Evolutionary conservation across 2,797 vertebrate genomes (phyloP), one percentile per base, ranked within the genome.

Genomic region (Glyptemys insculpta): DNA sequence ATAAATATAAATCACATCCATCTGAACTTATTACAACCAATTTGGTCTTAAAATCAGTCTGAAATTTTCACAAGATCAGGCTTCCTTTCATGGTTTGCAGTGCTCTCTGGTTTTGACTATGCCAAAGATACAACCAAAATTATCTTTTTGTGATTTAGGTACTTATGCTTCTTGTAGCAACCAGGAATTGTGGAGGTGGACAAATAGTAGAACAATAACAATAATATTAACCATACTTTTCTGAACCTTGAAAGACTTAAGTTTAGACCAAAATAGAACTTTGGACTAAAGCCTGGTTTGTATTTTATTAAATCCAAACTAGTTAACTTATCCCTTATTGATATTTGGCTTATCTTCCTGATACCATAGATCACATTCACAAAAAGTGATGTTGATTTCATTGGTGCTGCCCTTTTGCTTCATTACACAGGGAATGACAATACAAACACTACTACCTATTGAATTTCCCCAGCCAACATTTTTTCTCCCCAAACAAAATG

Each of bases 111-210:
- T 83, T 62, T 19, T 68, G 65, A 4, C 34, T 79, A 90, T 79
- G 3, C 18, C 25, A 76, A 76, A 79, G 59, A 6, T 1, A 72
- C 47, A 81, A 50, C 78, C 56, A 4, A 8, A 44, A 47, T 29
- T 27, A 44, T 47, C 25, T 2, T 47, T 79, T 89, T 79, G 12
- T 18, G 14, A 76, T 86, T 90, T 53, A 57, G 34, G 10, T 72
- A 47, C 25, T 68, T 72, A 21, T 7, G 0, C 2, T 7, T 62
- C 19, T 29, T 19, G 65, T 3, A 5, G 16, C 31, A 85, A 80
- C 23, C 2, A 10, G 3, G 1, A 29, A 84, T 76, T 87, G 37
- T 56, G 4, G 8, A 53, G 4, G 1, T 29, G 7, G 37, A 9
- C 12, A 5, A 41, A 34, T 14, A 85, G 56, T 14, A 72, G 8